These are phyloP conservation scores for Suncus etruscus DNA, from an alignment of 2,113 vertebrate genomes.

Conservation along the genomic window DNA sequence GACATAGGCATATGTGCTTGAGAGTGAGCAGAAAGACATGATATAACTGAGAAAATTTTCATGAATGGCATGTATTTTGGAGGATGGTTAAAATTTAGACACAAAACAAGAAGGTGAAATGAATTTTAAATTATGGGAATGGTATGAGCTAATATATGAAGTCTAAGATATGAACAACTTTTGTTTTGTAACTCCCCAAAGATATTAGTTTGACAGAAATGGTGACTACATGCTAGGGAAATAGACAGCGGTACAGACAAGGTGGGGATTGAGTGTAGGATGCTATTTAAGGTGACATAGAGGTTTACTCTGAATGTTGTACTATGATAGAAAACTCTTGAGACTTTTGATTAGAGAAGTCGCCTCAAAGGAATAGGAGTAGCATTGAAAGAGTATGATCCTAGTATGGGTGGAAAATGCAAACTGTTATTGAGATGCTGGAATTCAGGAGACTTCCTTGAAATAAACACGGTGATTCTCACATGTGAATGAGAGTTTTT, in stretches of 20 bases:
- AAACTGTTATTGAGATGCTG: neutral
- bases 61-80: neutral
- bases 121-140: neutral
- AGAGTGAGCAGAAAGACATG: neutral
- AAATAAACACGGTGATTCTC: neutral
- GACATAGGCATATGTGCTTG: neutral
- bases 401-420: neutral
- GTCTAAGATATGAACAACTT: neutral
- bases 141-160: neutral
- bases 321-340: neutral
- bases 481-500: neutral
- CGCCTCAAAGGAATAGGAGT: neutral
- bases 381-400: neutral
- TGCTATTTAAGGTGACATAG: neutral
- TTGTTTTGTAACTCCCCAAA: neutral
- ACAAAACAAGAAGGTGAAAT: neutral
- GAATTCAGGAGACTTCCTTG: neutral
- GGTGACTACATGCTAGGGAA: neutral
- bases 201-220: neutral
- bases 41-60: slow-evolving; percentile 8
- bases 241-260: neutral
- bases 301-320: neutral
- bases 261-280: neutral
- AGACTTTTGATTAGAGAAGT: slow-evolving; percentile 39
- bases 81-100: slow-evolving; percentile 19